phyloP scores from a whole-genome alignment of 1,140 invertebrate genomes.

The Sinella curviseta region DNA sequence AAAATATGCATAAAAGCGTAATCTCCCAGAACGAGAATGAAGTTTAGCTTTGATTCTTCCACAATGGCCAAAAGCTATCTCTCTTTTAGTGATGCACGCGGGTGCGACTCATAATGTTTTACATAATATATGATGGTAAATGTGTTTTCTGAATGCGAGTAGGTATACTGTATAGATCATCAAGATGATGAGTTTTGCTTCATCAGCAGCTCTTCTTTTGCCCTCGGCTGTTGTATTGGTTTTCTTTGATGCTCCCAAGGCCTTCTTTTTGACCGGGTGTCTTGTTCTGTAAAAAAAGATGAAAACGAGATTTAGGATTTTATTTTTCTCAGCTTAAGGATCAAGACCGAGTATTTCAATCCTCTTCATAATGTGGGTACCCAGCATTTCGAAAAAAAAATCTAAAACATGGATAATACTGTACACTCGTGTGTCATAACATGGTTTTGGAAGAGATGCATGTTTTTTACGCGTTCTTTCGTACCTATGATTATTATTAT shows the following conservation, averaged over 20 bases:
- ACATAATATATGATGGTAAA: not conserved
- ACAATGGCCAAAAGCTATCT: too few species aligned
- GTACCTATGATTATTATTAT: not conserved
- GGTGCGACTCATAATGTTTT: not conserved
- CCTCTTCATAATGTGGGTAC: not conserved
- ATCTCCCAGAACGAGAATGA: not conserved
- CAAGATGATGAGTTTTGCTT: not conserved
- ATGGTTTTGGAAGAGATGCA: not conserved
- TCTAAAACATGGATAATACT: not conserved
- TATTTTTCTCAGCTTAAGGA: not conserved
- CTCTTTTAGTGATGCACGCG: too few species aligned
- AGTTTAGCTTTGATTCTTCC: not conserved
- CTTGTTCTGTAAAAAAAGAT: not conserved
- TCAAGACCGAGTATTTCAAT: not conserved
- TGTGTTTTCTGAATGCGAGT: not conserved
- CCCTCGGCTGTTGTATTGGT: not conserved
- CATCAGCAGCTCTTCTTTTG: not conserved
- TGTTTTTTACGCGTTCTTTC: not conserved
- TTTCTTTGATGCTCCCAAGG: not conserved
- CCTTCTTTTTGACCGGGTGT: slow-evolving; percentile 14
- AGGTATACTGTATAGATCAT: too few species aligned
- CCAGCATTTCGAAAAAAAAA: not conserved
- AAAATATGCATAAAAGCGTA: not conserved
- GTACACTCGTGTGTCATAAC: not conserved
- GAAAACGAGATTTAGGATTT: not conserved